These are phyloP conservation scores for Lutjanus argentimaculatus DNA, from an alignment of 2,797 vertebrate species.

Conservation along the genomic window DNA sequence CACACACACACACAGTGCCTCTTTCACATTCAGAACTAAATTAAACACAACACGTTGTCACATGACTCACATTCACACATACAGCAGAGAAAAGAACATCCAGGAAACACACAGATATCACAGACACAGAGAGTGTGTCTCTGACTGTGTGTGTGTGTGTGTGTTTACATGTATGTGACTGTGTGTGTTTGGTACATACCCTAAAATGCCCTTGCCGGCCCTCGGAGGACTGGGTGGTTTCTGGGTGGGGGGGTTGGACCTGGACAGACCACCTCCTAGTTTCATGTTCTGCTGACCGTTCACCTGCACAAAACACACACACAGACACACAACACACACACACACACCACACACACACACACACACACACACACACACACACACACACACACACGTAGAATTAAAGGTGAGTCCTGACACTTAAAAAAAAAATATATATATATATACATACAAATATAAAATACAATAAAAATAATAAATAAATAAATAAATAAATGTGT, in stretches of 20 bases:
- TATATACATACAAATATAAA: too few species aligned
- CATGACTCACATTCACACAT: too few species aligned
- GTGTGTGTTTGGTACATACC: conserved; percentile 83
- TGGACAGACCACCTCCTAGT: conserved; percentile 90
- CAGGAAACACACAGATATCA: too few species aligned
- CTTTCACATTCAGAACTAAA: background rate
- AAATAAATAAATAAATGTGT: too few species aligned
- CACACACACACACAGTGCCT: too few species aligned
- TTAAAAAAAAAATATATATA: too few species aligned
- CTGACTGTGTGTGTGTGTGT: background rate
- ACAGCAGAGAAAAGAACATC: background rate
- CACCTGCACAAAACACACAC: conserved; percentile 90
- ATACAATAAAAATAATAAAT: too few species aligned
- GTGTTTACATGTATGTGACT: too few species aligned
- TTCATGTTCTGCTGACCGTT: conserved; percentile 93
- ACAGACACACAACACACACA: too few species aligned
- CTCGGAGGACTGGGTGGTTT: conserved; percentile 95
- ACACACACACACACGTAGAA: background rate
- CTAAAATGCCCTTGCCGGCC: conserved; percentile 93
- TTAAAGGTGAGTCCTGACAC: too few species aligned
- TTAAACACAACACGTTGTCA: too few species aligned
- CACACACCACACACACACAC: conserved; percentile 11
- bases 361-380: background rate
- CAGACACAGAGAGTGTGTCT: background rate
- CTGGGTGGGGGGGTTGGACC: conserved; percentile 94